These are phyloP conservation scores for Tipula unca DNA, from an alignment of 2,888 invertebrate species.

Conservation along the genomic window DNA sequence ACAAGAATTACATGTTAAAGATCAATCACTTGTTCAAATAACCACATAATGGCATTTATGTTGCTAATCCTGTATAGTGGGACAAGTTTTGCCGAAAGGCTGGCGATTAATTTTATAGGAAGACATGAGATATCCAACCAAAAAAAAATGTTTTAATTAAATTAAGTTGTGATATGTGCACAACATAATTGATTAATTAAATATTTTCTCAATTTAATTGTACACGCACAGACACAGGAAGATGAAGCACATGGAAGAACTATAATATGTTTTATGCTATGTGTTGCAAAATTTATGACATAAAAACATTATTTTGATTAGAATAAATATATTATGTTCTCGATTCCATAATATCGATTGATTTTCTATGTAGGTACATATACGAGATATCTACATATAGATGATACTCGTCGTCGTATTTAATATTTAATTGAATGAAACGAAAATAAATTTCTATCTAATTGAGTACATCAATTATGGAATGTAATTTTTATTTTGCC, in stretches of 20 bases:
- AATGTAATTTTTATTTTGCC: neutral
- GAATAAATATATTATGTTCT: neutral
- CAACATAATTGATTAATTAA: neutral
- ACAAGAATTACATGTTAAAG: too few relatives aligned
- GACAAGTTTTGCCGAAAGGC: too few relatives aligned
- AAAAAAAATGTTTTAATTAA: neutral
- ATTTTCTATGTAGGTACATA: too few relatives aligned
- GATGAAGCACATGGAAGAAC: neutral
- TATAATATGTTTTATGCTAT: too few relatives aligned
- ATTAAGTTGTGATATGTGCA: neutral
- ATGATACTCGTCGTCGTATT: neutral
- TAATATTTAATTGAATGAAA: neutral
- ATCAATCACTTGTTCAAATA: too few relatives aligned
- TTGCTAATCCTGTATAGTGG: too few relatives aligned
- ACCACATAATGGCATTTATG: too few relatives aligned
- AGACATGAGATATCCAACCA: too few relatives aligned
- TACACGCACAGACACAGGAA: neutral
- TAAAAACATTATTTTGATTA: neutral
- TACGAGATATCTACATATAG: neutral
- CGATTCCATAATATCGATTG: neutral
- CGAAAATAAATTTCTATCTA: neutral
- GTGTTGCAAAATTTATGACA: neutral
- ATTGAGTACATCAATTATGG: neutral
- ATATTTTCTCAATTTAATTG: neutral
- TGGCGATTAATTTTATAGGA: too few relatives aligned